phyloP scores from a whole-genome alignment of 2,888 invertebrate species.

The Euspilapteryx auroguttella region DNA sequence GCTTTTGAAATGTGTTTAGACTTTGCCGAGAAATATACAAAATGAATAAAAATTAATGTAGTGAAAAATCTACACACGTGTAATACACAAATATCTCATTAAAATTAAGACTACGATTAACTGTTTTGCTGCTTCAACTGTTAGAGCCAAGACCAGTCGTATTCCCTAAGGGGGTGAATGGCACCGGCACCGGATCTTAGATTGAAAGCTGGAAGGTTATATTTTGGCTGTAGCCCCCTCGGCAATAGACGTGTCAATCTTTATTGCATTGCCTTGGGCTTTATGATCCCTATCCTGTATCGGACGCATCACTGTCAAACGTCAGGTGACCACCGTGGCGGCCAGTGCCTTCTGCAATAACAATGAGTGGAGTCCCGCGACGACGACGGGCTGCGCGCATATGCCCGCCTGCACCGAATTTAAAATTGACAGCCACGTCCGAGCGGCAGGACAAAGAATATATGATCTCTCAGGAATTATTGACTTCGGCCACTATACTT shows the following conservation, averaged over 20 bases:
- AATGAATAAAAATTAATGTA: no score
- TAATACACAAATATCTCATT: background rate
- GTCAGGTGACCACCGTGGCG: constrained; percentile 19
- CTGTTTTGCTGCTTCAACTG: background rate
- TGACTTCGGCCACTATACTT: background rate
- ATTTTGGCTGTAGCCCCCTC: constrained; percentile 30
- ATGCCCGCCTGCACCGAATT: no score
- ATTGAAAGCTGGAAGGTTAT: constrained; percentile 13
- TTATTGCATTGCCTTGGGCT: constrained; percentile 23
- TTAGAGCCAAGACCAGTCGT: background rate
- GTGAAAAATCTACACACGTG: background rate
- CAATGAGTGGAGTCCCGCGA: constrained; percentile 9
- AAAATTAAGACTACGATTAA: background rate
- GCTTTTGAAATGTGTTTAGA: no score
- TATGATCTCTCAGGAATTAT: background rate
- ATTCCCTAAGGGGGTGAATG: constrained; percentile 15
- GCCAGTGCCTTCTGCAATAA: constrained; percentile 12
- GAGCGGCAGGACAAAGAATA: no score
- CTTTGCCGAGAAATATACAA: no score
- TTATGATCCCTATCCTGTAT: no score
- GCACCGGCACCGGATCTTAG: background rate
- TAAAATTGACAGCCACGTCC: no score
- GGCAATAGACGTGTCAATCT: constrained; percentile 34
- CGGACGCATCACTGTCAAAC: constrained; percentile 15
- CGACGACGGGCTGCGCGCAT: background rate